Conservation (phyloP, 1,140 invertebrate species). For the Leptinotarsa defecta region DNA sequence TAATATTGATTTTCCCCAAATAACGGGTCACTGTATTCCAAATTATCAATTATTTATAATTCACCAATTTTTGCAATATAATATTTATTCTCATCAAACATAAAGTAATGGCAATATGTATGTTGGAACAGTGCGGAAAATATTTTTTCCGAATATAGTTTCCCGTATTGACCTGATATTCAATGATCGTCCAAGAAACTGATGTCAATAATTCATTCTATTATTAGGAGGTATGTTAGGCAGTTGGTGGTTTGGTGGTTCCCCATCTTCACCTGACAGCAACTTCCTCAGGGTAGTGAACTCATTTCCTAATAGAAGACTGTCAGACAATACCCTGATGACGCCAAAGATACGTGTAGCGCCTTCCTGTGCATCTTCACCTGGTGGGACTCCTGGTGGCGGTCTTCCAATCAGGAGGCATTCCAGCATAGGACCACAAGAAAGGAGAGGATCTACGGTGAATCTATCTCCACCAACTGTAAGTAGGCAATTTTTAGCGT, state of each 20-base stretch:
- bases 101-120: no score
- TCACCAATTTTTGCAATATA: no score
- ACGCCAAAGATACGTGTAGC: conserved; percentile 85
- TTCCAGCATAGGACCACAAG: conserved; percentile 87
- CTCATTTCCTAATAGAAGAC: conserved; percentile 78
- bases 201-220: background rate
- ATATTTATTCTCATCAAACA: no score
- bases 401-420: conserved; percentile 83
- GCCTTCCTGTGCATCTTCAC: conserved; percentile 83
- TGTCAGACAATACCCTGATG: conserved; percentile 91
- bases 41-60: no score
- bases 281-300: conserved; percentile 85
- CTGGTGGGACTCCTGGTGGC: conserved; percentile 78
- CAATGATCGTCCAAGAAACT: no score
- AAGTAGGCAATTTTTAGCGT: conserved; percentile 40
- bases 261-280: conserved; percentile 78
- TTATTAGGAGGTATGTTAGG: conserved; percentile 65
- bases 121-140: no score
- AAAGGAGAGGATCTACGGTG: conserved; percentile 79
- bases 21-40: no score
- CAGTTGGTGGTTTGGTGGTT: conserved; percentile 74
- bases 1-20: no score
- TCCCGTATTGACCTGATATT: no score
- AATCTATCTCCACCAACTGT: conserved; percentile 87
- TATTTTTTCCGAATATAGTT: no score